phyloP scores from a whole-genome alignment of 2,888 invertebrate genomes.

The Cyclophora albipunctata region DNA sequence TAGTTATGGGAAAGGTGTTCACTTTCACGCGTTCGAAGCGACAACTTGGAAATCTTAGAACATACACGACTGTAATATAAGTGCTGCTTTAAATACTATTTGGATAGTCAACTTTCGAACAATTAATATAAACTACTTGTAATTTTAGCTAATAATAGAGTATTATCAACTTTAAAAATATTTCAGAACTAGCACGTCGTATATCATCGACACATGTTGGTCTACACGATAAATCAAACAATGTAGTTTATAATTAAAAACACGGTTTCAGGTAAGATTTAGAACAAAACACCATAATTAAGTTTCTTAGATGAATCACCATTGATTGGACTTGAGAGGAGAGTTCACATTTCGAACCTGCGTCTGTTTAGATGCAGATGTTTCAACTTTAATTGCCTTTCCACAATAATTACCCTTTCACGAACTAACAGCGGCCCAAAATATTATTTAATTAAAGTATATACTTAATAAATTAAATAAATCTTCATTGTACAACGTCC shows the following conservation, averaged over 20 bases:
- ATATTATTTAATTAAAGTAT: constrained; percentile 25
- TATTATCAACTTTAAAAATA: constrained; percentile 4
- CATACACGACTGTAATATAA: constrained; percentile 36
- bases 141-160: not conserved
- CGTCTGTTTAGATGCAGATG: constrained; percentile 59
- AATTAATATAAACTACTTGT: constrained; percentile 3
- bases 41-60: constrained; percentile 34
- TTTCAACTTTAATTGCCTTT: constrained; percentile 62
- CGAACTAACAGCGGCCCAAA: constrained; percentile 21
- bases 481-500: constrained; percentile 26
- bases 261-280: constrained; percentile 61
- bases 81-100: constrained; percentile 38
- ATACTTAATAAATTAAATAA: constrained; percentile 41
- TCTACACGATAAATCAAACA: constrained; percentile 59
- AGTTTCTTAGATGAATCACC: constrained; percentile 68
- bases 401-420: constrained; percentile 60
- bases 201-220: constrained; percentile 52
- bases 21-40: constrained; percentile 59
- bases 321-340: constrained; percentile 56
- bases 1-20: constrained; percentile 63
- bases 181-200: constrained; percentile 30
- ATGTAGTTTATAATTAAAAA: constrained; percentile 64
- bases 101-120: constrained; percentile 28
- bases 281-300: constrained; percentile 66
- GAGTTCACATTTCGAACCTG: constrained; percentile 35